These are phyloP conservation scores for Ciconia maguari DNA, from an alignment of 2,113 vertebrate genomes.

Conservation along the genomic window DNA sequence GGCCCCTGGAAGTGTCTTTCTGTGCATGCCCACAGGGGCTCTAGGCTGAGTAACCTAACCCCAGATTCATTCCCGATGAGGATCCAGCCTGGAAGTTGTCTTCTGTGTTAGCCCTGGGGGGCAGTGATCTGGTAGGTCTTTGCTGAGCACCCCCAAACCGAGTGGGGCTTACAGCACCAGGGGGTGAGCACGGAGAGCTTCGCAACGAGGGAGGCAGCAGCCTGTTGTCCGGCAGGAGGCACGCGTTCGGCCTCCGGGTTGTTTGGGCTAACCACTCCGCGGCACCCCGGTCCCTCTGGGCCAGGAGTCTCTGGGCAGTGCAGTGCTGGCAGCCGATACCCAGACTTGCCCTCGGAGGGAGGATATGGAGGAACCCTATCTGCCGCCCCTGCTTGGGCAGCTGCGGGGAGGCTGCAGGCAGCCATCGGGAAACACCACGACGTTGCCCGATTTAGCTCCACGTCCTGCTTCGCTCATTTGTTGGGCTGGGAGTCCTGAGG, in stretches of 20 bases:
- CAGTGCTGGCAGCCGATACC: rapidly evolving
- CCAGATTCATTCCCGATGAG: background rate
- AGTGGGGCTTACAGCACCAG: rapidly evolving
- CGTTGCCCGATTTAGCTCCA: background rate
- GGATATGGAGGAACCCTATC: background rate
- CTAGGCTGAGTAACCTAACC: background rate
- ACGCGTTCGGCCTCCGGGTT: rapidly evolving
- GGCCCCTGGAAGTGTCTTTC: background rate
- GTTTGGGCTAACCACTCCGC: background rate
- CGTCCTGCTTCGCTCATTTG: background rate
- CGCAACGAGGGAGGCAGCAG: rapidly evolving
- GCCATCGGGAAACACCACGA: rapidly evolving
- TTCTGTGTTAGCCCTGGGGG: rapidly evolving
- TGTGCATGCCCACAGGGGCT: background rate
- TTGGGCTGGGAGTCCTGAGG: background rate
- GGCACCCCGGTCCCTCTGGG: background rate
- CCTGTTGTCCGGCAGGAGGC: background rate
- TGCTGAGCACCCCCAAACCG: background rate
- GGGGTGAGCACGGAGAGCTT: background rate
- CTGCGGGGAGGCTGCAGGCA: background rate
- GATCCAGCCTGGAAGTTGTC: background rate
- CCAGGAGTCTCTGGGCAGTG: background rate
- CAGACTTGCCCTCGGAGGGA: background rate
- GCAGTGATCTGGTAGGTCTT: background rate
- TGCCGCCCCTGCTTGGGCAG: background rate